Evolutionary conservation across 2,113 vertebrate species (phyloP), one percentile per base, ranked within the genome.

Genomic region (Amblyornis subalaris): DNA sequence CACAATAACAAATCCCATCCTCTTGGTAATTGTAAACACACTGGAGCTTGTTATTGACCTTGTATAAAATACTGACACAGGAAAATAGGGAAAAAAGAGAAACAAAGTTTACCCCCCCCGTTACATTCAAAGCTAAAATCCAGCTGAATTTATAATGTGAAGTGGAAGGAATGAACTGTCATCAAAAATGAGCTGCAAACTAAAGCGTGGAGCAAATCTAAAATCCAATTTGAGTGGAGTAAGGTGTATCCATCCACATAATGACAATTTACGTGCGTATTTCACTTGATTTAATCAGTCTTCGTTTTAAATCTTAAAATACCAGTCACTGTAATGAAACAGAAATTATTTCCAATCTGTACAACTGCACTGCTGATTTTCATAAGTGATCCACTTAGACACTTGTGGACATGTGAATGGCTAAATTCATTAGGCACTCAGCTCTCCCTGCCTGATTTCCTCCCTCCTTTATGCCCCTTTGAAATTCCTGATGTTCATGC

Each of bases 31-130:
- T 97, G 97, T 96, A 96, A 98, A 97, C 93, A 97, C 94, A 92
- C 81, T 94, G 96, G 90, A 98, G 96, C 95, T 97, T 96, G 96
- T 96, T 97, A 97, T 89, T 96, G 97, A 97, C 97, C 97, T 97
- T 96, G 96, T 81, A 28, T 94, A 96, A 97, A 97, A 96, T 58
- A 93, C 50, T 91, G 93, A 92, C 82, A 88, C 2, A 26, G 85
- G 88, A 64, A 92, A 94, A 82, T 7, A 14, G 58, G 60, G 51
- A 84, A 69, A 76, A 78, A 55, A 38, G 16, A 75, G 45, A 75
- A 81, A 44, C 7, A 61, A 70, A 95, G 23, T 91, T 96, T 72
- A 36, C 13, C 33, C 28, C 6, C 35, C 24, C 29, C 15, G 3
- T 24, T 64, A 53, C 21, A 38, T 72, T 55, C 64, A 42, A 65